These are phyloP conservation scores for Mythimna albipuncta DNA, from an alignment of 2,888 invertebrate genomes.

Conservation along the genomic window DNA sequence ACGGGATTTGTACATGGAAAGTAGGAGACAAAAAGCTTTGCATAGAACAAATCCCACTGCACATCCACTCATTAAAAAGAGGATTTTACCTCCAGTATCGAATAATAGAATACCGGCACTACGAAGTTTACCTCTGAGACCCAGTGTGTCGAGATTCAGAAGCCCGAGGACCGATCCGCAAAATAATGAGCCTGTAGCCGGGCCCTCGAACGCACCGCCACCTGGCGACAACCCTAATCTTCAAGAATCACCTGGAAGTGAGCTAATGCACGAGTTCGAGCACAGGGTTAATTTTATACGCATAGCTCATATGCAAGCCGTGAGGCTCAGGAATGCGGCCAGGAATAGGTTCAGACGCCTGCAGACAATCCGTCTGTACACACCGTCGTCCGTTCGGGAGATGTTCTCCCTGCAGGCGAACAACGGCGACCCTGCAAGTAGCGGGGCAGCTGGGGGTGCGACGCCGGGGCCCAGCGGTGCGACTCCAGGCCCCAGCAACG, in stretches of 20 bases:
- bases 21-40: slow-evolving; percentile 82
- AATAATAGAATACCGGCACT: slow-evolving; percentile 83
- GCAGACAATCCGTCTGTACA: slow-evolving; percentile 85
- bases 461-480: slow-evolving; percentile 20
- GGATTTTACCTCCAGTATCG: slow-evolving; percentile 78
- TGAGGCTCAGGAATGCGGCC: slow-evolving; percentile 82
- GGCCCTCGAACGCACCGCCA: slow-evolving; percentile 74
- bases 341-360: slow-evolving; percentile 82
- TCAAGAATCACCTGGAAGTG: slow-evolving; percentile 69
- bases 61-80: slow-evolving; percentile 81
- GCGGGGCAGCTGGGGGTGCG: slow-evolving; percentile 63
- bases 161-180: slow-evolving; percentile 65
- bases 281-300: slow-evolving; percentile 84
- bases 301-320: slow-evolving; percentile 84
- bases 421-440: slow-evolving; percentile 69
- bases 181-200: slow-evolving; percentile 79
- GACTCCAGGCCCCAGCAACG: slow-evolving; percentile 24
- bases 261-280: slow-evolving; percentile 78
- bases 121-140: slow-evolving; percentile 75
- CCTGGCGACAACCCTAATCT: slow-evolving; percentile 59
- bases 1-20: slow-evolving; percentile 83
- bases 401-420: slow-evolving; percentile 81
- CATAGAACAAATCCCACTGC: slow-evolving; percentile 84
- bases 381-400: slow-evolving; percentile 85
- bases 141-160: slow-evolving; percentile 58